Conservation (phyloP, 2,113 vertebrate genomes). For the Lynx canadensis region DNA sequence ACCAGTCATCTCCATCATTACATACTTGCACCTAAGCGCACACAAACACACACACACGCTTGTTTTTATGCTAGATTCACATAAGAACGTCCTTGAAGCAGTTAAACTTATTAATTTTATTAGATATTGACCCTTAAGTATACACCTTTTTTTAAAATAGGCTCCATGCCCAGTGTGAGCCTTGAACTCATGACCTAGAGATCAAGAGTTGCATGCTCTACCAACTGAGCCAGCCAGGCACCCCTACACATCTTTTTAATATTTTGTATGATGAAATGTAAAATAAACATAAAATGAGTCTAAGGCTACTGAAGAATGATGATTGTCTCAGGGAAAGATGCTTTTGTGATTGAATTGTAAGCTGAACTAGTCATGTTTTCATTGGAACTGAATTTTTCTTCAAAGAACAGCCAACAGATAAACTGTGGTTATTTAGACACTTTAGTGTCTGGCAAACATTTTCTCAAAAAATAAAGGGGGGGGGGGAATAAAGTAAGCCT, state of each 20-base stretch:
- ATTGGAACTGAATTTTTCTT: conserved; percentile 43
- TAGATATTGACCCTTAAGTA: not conserved
- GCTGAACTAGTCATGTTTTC: not conserved
- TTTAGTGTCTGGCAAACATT: conserved; percentile 27
- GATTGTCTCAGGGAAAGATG: not conserved
- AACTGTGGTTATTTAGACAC: conserved; percentile 15
- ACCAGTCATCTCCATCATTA: not conserved
- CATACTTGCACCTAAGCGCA: not conserved
- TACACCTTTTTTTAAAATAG: not conserved
- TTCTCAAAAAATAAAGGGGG: not conserved
- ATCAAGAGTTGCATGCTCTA: too few species aligned
- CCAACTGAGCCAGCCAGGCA: too few species aligned
- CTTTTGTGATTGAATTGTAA: not conserved
- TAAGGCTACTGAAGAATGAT: not conserved
- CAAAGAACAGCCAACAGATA: not conserved
- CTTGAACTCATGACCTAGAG: too few species aligned
- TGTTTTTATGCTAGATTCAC: not conserved
- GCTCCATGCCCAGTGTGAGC: too few species aligned
- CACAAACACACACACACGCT: not conserved
- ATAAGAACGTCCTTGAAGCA: not conserved
- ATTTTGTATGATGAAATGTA: not conserved
- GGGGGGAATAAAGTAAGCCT: not conserved
- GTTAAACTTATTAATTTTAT: not conserved
- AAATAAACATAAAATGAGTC: not conserved
- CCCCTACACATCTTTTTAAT: not conserved